phyloP scores from a whole-genome alignment of 2,888 invertebrate genomes.

The Agapetus fuscipes region DNA sequence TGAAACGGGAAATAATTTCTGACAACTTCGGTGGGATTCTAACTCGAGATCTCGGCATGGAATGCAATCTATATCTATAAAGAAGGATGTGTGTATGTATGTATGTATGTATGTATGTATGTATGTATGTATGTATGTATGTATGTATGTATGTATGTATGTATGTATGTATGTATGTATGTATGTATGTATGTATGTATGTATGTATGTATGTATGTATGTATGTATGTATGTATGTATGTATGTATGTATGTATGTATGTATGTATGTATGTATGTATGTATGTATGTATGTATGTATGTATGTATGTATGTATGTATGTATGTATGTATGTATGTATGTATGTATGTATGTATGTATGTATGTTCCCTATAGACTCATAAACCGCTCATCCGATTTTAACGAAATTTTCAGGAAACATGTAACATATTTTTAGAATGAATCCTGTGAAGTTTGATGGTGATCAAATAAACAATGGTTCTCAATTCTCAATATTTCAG shows the following conservation, averaged over 20 bases:
- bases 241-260: slow-evolving; percentile 1
- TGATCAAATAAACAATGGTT: too few relatives aligned
- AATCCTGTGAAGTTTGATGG: too few relatives aligned
- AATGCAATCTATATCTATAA: too few relatives aligned
- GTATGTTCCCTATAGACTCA: too few relatives aligned
- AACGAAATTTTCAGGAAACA: too few relatives aligned
- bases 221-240: slow-evolving; percentile 1
- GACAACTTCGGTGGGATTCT: too few relatives aligned
- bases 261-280: slow-evolving; percentile 1
- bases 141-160: slow-evolving; percentile 2
- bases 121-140: slow-evolving; percentile 3
- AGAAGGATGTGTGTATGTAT: too few relatives aligned
- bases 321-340: slow-evolving; percentile 1
- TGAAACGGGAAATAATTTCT: too few relatives aligned
- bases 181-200: slow-evolving; percentile 1
- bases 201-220: slow-evolving; percentile 1
- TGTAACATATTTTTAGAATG: too few relatives aligned
- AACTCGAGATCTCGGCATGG: too few relatives aligned
- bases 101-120: slow-evolving; percentile 2
- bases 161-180: slow-evolving; percentile 1
- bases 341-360: slow-evolving; percentile 1
- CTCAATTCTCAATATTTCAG: too few relatives aligned
- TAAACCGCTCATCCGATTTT: too few relatives aligned
- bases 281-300: slow-evolving; percentile 1
- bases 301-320: slow-evolving; percentile 1